Conservation (phyloP, 2,888 invertebrate genomes). For the Saturnia japonica region DNA sequence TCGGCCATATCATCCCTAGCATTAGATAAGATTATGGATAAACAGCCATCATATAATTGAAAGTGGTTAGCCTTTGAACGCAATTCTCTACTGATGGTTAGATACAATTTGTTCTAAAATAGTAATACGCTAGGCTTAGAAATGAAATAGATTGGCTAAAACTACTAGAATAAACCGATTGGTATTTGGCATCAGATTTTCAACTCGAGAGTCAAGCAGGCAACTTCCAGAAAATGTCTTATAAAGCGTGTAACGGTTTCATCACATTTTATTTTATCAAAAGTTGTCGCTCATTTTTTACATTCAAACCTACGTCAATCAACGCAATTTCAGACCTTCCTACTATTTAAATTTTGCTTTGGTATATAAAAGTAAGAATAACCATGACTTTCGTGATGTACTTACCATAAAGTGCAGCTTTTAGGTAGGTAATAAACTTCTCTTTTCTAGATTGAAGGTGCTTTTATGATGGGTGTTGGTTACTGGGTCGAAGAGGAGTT, state of each 20-base stretch:
- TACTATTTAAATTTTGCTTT: not conserved
- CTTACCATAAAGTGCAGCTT: not conserved
- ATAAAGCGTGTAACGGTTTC: too few species aligned
- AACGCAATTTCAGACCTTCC: not conserved
- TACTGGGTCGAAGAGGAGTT: conserved; percentile 89
- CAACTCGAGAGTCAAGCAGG: not conserved
- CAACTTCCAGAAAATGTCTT: too few species aligned
- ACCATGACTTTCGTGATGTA: not conserved
- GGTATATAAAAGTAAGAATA: not conserved
- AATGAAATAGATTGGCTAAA: not conserved
- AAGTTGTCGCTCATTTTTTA: not conserved
- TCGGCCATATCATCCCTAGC: too few species aligned
- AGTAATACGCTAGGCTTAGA: not conserved
- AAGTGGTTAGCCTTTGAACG: too few species aligned
- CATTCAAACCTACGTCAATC: not conserved
- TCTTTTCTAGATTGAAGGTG: conserved; percentile 83
- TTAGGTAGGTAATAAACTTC: conserved; percentile 13
- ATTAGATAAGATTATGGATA: too few species aligned
- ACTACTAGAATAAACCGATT: not conserved
- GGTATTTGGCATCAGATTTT: not conserved
- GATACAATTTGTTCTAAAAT: too few species aligned
- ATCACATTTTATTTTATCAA: not conserved
- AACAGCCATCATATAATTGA: too few species aligned
- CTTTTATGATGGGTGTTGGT: conserved; percentile 88
- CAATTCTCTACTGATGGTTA: too few species aligned